These are phyloP conservation scores for Oryzias sinensis DNA, from an alignment of 2,797 vertebrate species.

Conservation along the genomic window DNA sequence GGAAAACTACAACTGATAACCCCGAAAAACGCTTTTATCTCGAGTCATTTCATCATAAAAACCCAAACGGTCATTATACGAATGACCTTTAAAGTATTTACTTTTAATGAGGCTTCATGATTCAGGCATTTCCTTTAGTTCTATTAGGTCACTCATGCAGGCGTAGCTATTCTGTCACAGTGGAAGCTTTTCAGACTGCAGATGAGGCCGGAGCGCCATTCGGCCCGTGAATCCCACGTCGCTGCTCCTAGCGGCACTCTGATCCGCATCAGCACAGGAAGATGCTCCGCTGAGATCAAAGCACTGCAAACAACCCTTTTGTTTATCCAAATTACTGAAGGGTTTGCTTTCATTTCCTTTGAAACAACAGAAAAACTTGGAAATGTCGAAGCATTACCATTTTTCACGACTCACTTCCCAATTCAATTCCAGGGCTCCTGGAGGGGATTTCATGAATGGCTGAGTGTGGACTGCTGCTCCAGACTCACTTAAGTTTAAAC, in stretches of 20 bases:
- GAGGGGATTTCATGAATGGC: constrained; percentile 71
- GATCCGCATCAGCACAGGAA: constrained; percentile 26
- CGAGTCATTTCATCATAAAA: too few relatives aligned
- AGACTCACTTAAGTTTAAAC: constrained; percentile 53
- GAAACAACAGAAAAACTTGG: constrained; percentile 51
- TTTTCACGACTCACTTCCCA: constrained; percentile 68
- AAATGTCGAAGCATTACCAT: constrained; percentile 62
- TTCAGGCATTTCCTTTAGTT: constrained; percentile 41
- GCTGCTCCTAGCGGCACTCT: constrained; percentile 41
- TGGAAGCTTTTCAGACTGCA: constrained; percentile 52
- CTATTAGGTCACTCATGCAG: constrained; percentile 52
- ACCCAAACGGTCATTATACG: constrained; percentile 18
- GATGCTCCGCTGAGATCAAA: constrained; percentile 40
- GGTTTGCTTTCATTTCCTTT: constrained; percentile 16
- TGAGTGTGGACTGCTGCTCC: constrained; percentile 62
- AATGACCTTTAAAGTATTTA: constrained; percentile 15
- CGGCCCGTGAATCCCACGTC: constrained; percentile 50
- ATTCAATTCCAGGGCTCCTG: constrained; percentile 68
- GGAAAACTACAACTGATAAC: too few relatives aligned
- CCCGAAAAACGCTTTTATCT: too few relatives aligned
- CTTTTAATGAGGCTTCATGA: constrained; percentile 18
- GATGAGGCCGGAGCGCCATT: constrained; percentile 46
- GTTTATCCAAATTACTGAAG: constrained; percentile 46
- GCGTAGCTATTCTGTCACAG: constrained; percentile 45
- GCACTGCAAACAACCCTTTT: constrained; percentile 11